Base-by-base conservation (phyloP, 2,797 vertebrate genomes). In the Notoglanidium macrostoma region DNA sequence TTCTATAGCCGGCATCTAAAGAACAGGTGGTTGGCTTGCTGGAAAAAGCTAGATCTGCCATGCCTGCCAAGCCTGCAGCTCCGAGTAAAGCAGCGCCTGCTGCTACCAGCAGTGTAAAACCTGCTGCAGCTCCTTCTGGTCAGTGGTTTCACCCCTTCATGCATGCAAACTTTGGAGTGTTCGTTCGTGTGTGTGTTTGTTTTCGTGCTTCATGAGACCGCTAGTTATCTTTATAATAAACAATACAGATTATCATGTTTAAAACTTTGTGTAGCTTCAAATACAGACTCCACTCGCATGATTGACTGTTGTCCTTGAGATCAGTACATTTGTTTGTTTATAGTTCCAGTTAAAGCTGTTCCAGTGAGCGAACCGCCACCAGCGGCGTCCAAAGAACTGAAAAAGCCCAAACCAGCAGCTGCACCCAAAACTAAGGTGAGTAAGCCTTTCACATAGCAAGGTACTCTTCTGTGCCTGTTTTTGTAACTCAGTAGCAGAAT, bases 21-120 rank as follows among this genome's bases (percentile, higher is more conserved):
- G 98, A 99, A 93, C 98, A 98, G 88, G 97, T 99, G 83, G 81
- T 97, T 51, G 93, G 93, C 91, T 96, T 98, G 97, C 94, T 99
- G 93, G 98, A 99, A 86, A 99, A 99, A 91, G 98, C 98, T 88
- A 95, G 98, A 94, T 92, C 96, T 1, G 95, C 96, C 83, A 96
- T 99, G 96, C 98, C 98, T 55, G 96, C 96, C 87, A 99, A 98
- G 93, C 97, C 96, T 63, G 94, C 94, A 73, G 95, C 95, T 72
- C 95, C 95, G 85, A 91, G 95, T 89, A 96, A 96, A 90, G 93
- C 95, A 59, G 84, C 88, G 10, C 61, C 89, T 54, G 35, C 87
- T 83, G 68, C 94, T 10, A 1, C 35, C 35, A 61, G 15, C 79
- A 59, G 1, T 4, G 57, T 54, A 57, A 94, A 94, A 89, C 77